Base-by-base conservation (phyloP, 2,888 invertebrate species). In the Auanema freiburgensis region DNA sequence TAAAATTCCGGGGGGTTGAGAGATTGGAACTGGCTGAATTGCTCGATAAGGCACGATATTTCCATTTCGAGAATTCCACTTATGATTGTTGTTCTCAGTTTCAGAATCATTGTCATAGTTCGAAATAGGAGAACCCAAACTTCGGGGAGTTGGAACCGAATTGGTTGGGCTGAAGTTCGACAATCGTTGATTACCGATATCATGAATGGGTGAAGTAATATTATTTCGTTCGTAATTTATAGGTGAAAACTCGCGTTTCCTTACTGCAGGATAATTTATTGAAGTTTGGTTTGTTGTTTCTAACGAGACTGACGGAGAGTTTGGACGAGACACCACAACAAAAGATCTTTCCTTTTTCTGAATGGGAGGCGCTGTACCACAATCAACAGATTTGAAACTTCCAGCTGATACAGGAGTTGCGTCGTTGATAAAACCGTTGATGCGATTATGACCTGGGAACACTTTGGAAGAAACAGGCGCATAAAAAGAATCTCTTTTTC, bases 401-500 rank as follows among this genome's bases (percentile, higher is more conserved):
- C 40, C 41, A 2, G 56, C 41, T 10, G 65, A 63, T 33, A 33
- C 33, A 33, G 33, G 33, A 44, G 66, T 67, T 52, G 63, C 58
- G 18, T 66, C 66, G 25, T 63, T 66, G 14, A 62, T 68, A 61
- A 71, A 72, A n/a, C 74, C 74, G 59, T 74, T 68, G 43, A 71
- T 59, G 41, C 66, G 62, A 51, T 63, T 71, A 40, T 65, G 67
- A 12, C 53, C 59, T 50, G 64, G 65, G 46, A 60, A 69, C 0
- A 69, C 66, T 57, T 71, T 74, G 11, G 70, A 70, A 42, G 65
- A 67, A 10, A 71, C 73, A 18, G 71, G 71, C 23, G 70, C 33
- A 8, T 33, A 33, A 33, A 33, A 33, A 33, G 33, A 33, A 33
- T 33, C 33, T 33, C 33, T 33, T 33, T 33, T 33, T 33, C 8